A percentile compares a stretch with the other conserved stretches of the same genome.
Conservation (phyloP, 2,113 vertebrate genomes). For the Strix uralensis region DNA sequence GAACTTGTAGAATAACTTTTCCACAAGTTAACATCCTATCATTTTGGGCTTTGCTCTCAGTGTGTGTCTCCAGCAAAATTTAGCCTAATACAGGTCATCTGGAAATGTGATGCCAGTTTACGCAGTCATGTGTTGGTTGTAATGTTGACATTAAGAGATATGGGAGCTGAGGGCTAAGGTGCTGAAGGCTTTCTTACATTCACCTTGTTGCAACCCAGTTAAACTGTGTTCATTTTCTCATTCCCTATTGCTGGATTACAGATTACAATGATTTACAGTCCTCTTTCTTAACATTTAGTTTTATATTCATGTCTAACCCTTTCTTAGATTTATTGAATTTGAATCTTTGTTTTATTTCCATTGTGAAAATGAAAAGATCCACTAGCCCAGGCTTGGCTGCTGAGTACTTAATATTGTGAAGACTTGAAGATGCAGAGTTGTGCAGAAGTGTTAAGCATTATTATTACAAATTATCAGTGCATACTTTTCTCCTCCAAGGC, state of each 20-base stretch:
- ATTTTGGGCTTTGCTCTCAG: not conserved
- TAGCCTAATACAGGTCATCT: not conserved
- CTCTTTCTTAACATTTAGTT: not conserved
- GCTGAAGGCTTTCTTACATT: not conserved
- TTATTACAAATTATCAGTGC: not conserved
- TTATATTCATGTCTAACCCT: not conserved
- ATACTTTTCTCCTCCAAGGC: not conserved
- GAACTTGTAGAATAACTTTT: not conserved
- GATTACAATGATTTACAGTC: not conserved
- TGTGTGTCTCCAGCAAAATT: not conserved
- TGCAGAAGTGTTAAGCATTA: not conserved
- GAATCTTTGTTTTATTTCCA: not conserved
- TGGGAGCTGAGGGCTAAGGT: not conserved
- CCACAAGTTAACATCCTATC: not conserved
- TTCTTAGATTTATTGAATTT: not conserved
- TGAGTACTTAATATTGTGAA: not conserved
- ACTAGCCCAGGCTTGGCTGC: not conserved
- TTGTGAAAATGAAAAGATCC: not conserved
- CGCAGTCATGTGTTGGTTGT: not conserved
- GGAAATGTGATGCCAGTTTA: not conserved
- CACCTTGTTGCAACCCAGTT: accelerated
- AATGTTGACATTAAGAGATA: not conserved
- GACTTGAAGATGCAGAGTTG: not conserved
- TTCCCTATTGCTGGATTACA: not conserved
- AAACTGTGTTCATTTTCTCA: not conserved